phyloP scores from a whole-genome alignment of 1,140 invertebrate species.

The Sesamia nonagrioides region DNA sequence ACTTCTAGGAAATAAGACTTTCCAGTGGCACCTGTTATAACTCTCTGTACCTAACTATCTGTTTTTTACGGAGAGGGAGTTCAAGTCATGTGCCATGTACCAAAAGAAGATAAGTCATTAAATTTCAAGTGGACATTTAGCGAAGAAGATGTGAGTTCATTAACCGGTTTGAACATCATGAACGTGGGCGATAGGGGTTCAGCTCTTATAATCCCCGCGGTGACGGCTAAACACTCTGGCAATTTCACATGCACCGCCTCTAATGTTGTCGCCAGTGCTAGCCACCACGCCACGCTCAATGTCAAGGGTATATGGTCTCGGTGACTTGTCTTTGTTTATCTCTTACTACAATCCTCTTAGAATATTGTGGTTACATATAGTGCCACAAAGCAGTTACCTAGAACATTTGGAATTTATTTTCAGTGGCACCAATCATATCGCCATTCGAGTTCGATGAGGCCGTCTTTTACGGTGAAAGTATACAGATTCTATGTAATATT shows the following conservation, averaged over 20 bases:
- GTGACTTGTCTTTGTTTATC: constrained; percentile 73
- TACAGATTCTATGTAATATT: constrained; percentile 91
- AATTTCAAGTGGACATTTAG: constrained; percentile 90
- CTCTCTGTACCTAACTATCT: too few relatives aligned
- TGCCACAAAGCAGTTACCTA: constrained; percentile 38
- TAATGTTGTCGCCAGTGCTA: constrained; percentile 92
- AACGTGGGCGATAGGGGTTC: constrained; percentile 88
- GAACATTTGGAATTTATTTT: constrained; percentile 59
- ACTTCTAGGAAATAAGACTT: constrained; percentile 54
- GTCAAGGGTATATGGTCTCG: constrained; percentile 82
- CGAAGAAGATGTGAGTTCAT: constrained; percentile 85
- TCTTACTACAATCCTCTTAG: constrained; percentile 35
- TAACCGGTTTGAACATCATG: constrained; percentile 87
- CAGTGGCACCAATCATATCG: constrained; percentile 89
- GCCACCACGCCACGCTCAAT: constrained; percentile 90
- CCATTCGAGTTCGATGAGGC: constrained; percentile 90
- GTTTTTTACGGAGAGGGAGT: constrained; percentile 90
- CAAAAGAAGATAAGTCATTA: constrained; percentile 91
- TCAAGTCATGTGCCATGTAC: constrained; percentile 90
- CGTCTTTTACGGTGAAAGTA: constrained; percentile 92
- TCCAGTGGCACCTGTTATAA: constrained; percentile 84
- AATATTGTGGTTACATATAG: constrained; percentile 42
- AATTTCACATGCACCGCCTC: constrained; percentile 93
- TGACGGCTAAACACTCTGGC: constrained; percentile 91
- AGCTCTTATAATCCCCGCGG: constrained; percentile 87